A percentile compares a stretch with the other conserved stretches of the same genome.
phyloP scores from a whole-genome alignment of 2,113 vertebrate species.

The Zosterops japonicus region DNA sequence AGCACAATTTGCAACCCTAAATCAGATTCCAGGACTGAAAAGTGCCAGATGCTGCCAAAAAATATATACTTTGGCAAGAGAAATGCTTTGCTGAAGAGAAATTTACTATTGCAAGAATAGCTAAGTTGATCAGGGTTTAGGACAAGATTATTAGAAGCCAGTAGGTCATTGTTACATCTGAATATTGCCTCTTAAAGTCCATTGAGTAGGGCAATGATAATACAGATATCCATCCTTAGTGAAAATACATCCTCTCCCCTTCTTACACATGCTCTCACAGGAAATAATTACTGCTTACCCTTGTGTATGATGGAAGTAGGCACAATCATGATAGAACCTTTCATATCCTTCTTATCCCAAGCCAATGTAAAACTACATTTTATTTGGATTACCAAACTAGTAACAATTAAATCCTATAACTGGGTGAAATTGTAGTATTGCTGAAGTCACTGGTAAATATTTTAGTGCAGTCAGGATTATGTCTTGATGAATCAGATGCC shows the following conservation, averaged over 20 bases:
- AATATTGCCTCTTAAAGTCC: background rate
- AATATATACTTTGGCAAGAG: conserved; percentile 72
- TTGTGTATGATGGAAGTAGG: background rate
- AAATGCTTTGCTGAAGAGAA: conserved; percentile 74
- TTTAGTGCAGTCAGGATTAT: background rate
- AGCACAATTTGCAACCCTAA: conserved; percentile 76
- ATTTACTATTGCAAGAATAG: conserved; percentile 42
- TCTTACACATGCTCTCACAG: background rate
- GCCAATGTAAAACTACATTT: background rate
- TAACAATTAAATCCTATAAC: background rate
- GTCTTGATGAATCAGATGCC: background rate
- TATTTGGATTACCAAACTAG: background rate
- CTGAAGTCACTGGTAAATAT: background rate
- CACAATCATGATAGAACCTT: background rate
- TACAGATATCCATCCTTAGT: background rate
- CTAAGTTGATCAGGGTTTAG: conserved; percentile 67
- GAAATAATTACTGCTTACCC: background rate
- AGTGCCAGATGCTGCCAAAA: conserved; percentile 67
- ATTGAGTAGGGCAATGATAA: background rate
- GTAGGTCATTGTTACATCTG: conserved; percentile 26
- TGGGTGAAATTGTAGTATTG: background rate
- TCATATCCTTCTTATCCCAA: background rate
- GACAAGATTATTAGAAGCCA: conserved; percentile 68
- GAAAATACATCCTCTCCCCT: background rate
- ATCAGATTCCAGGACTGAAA: conserved; percentile 72